Conservation (phyloP, 2,113 vertebrate species). For the Festucalex cinctus region DNA sequence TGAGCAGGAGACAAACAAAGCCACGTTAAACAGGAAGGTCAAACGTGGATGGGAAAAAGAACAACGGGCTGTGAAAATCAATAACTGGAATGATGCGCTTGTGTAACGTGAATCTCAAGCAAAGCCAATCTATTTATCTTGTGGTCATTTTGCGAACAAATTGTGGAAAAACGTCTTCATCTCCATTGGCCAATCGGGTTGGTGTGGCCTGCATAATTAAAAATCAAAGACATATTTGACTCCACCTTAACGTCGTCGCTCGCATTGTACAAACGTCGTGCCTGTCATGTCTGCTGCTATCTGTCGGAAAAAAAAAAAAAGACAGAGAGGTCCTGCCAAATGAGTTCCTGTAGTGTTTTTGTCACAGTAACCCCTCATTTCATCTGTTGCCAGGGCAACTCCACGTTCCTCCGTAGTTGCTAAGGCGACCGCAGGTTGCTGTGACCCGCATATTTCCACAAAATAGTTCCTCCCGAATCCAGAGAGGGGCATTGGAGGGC, state of each 20-base stretch:
- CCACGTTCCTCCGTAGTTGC: slow-evolving; percentile 57
- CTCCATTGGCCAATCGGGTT: slow-evolving; percentile 5
- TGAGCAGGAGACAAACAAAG: neutral
- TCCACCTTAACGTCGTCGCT: slow-evolving; percentile 29
- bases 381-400: slow-evolving; percentile 69
- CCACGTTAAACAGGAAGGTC: neutral
- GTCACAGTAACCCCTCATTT: slow-evolving; percentile 70
- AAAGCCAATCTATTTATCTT: neutral
- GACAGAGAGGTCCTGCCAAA: slow-evolving; percentile 61
- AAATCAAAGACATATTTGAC: slow-evolving; percentile 21
- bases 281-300: slow-evolving; percentile 53
- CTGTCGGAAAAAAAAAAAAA: slow-evolving; percentile 63
- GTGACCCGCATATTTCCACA: slow-evolving; percentile 57
- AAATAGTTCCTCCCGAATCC: slow-evolving; percentile 69
- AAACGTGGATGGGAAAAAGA: neutral
- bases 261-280: slow-evolving; percentile 34
- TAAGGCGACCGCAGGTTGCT: slow-evolving; percentile 66
- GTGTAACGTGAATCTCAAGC: neutral
- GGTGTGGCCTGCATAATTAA: slow-evolving; percentile 21
- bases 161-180: no score
- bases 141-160: no score
- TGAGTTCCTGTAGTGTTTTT: slow-evolving; percentile 65
- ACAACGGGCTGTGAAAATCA: neutral
- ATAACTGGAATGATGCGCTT: neutral
- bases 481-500: slow-evolving; percentile 59